Evolutionary conservation across 2,113 vertebrate species (phyloP), one percentile per base, ranked within the genome.

Genomic region (Suncus etruscus): DNA sequence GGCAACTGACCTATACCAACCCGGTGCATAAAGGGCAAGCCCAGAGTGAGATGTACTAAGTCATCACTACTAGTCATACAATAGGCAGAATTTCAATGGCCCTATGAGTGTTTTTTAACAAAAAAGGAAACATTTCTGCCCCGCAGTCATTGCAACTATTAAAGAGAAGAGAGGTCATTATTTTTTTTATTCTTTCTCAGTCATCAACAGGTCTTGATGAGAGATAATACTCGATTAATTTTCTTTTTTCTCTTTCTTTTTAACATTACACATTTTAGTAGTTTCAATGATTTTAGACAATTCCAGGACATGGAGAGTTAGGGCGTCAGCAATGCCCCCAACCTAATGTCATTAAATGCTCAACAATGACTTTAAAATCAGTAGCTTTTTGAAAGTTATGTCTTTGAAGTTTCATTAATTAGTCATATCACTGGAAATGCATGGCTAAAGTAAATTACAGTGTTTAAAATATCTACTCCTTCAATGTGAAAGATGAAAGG

Each of bases 401-500:
- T 97, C 97, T 98, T 98, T 98, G 97, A 98, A 98, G 97, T 98
- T 98, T 97, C 97, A 98, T 98, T 98, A 98, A 98, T 98, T 98
- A 98, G 97, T 98, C 97, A 97, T 97, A 98, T 98, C 98, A 97
- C 97, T 63, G 81, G 97, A 96, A 98, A 98, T 98, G 98, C 98
- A 97, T 98, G 97, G 98, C 97, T 97, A 97, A 98, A 98, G 98
- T 98, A 98, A 98, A 98, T 98, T 98, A 98, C 98, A 97, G 97
- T 98, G 97, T 98, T 98, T 98, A 98, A 98, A 98, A 98, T 98
- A 98, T 97, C 98, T 97, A 97, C 97, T 98, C 97, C 98, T 98
- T 98, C 98, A 98, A 96, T 97, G 98, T 98, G 98, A 98, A 98
- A 98, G 98, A 98, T 98, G 98, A 98, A 98, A 97, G 96, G 97